Evolutionary conservation across 2,797 vertebrate species (phyloP).

Genomic region (Phataginus tricuspis): DNA sequence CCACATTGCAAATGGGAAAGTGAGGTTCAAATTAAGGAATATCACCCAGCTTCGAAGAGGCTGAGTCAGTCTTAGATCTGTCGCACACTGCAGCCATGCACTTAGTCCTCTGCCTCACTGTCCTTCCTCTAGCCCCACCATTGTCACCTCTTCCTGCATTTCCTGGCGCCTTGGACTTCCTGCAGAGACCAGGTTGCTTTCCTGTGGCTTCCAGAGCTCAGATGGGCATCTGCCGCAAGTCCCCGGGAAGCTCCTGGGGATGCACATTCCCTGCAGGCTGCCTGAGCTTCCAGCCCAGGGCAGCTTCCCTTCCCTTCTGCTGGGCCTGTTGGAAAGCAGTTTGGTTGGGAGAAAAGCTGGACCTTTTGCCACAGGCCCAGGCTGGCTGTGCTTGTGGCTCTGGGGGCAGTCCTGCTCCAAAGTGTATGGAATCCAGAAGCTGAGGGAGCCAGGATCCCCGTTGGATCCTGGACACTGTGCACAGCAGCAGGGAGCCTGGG

Average conservation of each 20-base stretch:
- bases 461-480: background rate
- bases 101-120: background rate
- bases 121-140: background rate
- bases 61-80: background rate
- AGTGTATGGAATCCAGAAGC: background rate
- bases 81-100: background rate
- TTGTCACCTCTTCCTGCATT: background rate
- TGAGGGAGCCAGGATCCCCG: fast-evolving
- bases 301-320: background rate
- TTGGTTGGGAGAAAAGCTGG: background rate
- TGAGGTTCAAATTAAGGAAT: background rate
- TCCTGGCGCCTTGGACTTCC: background rate
- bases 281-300: fast-evolving
- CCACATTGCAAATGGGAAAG: background rate
- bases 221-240: background rate
- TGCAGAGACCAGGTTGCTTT: background rate
- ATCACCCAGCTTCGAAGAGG: background rate
- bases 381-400: background rate
- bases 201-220: background rate
- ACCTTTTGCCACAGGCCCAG: background rate
- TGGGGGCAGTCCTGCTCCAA: background rate
- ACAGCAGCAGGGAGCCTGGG: background rate
- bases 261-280: background rate
- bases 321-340: background rate
- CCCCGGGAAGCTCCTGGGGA: background rate